These are phyloP conservation scores for Cephus nigrinus DNA, from an alignment of 2,888 invertebrate species.

Conservation along the genomic window DNA sequence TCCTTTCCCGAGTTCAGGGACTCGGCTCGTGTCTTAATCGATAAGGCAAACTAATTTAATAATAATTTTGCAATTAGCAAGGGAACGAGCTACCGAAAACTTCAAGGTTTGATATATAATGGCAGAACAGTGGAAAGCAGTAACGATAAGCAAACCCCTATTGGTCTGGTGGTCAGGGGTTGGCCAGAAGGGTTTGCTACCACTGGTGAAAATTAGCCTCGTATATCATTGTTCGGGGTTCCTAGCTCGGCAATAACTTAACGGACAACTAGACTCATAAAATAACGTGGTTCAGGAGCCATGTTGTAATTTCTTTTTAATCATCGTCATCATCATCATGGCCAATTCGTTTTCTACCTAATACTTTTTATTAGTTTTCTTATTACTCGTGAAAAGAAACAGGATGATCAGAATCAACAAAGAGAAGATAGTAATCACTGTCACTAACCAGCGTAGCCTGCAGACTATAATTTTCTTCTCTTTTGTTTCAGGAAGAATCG, in stretches of 20 bases:
- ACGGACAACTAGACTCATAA: conserved; percentile 44
- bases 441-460: no score
- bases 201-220: conserved; percentile 50
- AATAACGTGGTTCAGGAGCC: conserved; percentile 38
- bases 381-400: neutral
- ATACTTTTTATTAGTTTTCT: neutral
- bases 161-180: neutral
- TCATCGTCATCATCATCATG: neutral
- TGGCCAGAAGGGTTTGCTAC: neutral
- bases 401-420: no score
- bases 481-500: no score
- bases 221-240: conserved; percentile 48
- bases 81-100: neutral
- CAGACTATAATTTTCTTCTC: no score
- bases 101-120: neutral
- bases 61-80: neutral
- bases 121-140: neutral
- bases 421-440: no score
- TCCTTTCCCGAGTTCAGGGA: neutral
- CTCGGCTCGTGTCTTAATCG: neutral
- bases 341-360: neutral
- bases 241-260: conserved; percentile 53
- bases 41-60: neutral
- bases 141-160: neutral
- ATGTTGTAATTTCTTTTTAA: neutral